A percentile compares a stretch with the other conserved stretches of the same genome.
phyloP scores from a whole-genome alignment of 2,797 vertebrate genomes.

The Melanotaenia trifasciata region DNA sequence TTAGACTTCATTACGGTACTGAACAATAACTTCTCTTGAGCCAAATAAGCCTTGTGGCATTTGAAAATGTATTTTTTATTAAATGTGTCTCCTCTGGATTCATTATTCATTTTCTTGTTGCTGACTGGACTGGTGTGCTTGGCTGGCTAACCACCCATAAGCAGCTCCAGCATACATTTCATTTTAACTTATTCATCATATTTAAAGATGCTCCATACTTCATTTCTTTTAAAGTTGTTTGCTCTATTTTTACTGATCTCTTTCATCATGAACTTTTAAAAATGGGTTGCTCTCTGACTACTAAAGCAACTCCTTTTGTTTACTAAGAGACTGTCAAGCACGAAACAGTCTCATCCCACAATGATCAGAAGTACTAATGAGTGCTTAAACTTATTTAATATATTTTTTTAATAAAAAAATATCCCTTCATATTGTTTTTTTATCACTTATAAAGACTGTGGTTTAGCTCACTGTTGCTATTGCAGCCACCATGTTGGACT shows the following conservation, averaged over 20 bases:
- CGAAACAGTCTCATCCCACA: conserved; percentile 9
- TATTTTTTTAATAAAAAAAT: not conserved
- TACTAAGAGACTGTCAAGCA: conserved; percentile 12
- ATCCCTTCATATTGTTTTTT: not conserved
- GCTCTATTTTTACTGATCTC: conserved; percentile 22
- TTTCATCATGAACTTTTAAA: not conserved
- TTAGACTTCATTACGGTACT: conserved; percentile 23
- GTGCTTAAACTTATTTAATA: not conserved
- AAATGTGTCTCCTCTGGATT: conserved; percentile 45
- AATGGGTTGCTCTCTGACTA: conserved; percentile 15
- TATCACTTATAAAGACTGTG: not conserved
- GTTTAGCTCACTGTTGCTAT: conserved; percentile 1
- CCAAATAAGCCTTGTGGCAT: conserved; percentile 37
- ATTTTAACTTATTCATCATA: conserved; percentile 32
- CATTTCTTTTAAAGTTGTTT: conserved; percentile 15
- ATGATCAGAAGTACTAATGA: not conserved
- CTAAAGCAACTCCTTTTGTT: conserved; percentile 32
- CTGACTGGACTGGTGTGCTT: conserved; percentile 43
- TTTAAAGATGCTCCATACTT: conserved; percentile 29
- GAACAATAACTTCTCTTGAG: conserved; percentile 38
- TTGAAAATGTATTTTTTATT: conserved; percentile 54
- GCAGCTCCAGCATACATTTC: conserved; percentile 38
- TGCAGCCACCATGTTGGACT: not conserved
- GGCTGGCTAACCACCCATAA: conserved; percentile 41
- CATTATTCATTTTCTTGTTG: conserved; percentile 58